These are phyloP conservation scores for Melinaea marsaeus DNA, from an alignment of 2,888 invertebrate species.

Conservation along the genomic window DNA sequence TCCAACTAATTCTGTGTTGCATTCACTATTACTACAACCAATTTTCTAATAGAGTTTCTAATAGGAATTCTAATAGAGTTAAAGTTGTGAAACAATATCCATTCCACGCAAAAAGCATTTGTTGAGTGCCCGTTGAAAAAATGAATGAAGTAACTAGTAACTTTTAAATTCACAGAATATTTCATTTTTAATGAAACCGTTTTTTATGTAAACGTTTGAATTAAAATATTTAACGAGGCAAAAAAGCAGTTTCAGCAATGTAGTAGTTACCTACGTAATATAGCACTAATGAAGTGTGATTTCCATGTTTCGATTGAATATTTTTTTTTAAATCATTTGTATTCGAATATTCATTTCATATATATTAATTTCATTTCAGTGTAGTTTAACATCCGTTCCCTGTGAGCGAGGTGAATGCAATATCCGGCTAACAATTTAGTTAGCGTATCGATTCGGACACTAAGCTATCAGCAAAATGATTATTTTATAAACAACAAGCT, in stretches of 20 bases:
- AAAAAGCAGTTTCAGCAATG: too few relatives aligned
- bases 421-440: constrained; percentile 49
- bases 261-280: too few relatives aligned
- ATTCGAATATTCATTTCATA: neutral
- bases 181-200: neutral
- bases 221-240: too few relatives aligned
- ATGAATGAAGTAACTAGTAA: neutral
- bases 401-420: constrained; percentile 44
- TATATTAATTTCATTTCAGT: constrained; percentile 15
- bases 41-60: constrained; percentile 1
- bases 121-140: neutral
- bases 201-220: too few relatives aligned
- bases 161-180: neutral
- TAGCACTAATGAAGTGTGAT: too few relatives aligned
- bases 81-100: constrained; percentile 1
- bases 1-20: neutral
- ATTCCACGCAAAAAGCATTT: neutral
- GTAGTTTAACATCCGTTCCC: constrained; percentile 34
- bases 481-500: constrained; percentile 5
- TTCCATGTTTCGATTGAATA: neutral
- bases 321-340: neutral
- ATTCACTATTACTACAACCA: neutral
- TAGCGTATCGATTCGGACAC: constrained; percentile 40
- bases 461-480: constrained; percentile 9
- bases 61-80: constrained; percentile 1